Evolutionary conservation across 2,113 vertebrate species (phyloP), one percentile per base, ranked within the genome.

Genomic region (Lepisosteus oculatus): DNA sequence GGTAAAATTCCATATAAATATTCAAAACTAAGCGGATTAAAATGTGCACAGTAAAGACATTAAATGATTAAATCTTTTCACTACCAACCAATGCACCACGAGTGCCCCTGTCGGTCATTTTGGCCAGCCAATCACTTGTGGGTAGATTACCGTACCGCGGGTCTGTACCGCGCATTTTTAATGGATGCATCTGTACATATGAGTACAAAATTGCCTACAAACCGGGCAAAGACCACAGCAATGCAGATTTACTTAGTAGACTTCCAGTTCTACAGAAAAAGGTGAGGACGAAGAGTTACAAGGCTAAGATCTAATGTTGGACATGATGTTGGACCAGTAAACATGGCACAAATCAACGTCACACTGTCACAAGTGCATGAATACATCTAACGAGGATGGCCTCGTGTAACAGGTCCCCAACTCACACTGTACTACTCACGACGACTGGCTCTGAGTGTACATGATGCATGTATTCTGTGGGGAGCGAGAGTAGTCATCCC

Each of bases 391-490:
- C 8, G 14, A 56, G 55, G 55, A 70, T 56, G 55, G 55, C 8
- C 8, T 11, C 8, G 3, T 17, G 15, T 17, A 17, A 17, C 15
- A 17, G 15, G 15, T 17, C 15, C 15, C 15, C 15, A 17, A 17
- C 43, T 12, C 8, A 29, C n/a, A 11, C 42, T 42, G 8, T 66
- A 43, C 14, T 5, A 12, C 12, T 7, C n/a, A 13, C 7, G 66
- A 54, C n/a, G 5, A 55, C n/a, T 11, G 6, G 67, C 15, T 2
- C n/a, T 62, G 44, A 63, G 44, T 45, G 44, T 74, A 7, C 8
- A 68, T 6, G 65, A 68, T 6, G 44, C 65, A 3, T 62, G 66
- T 43, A 44, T 73, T n/a, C 12, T 68, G 4, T 73, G 56, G 72
- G 72, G 55, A 45, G 15, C 8, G 5, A 2, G 72, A 15, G 15